Evolutionary conservation across 2,888 invertebrate genomes (phyloP).

Genomic region (Ophioninae sp.): DNA sequence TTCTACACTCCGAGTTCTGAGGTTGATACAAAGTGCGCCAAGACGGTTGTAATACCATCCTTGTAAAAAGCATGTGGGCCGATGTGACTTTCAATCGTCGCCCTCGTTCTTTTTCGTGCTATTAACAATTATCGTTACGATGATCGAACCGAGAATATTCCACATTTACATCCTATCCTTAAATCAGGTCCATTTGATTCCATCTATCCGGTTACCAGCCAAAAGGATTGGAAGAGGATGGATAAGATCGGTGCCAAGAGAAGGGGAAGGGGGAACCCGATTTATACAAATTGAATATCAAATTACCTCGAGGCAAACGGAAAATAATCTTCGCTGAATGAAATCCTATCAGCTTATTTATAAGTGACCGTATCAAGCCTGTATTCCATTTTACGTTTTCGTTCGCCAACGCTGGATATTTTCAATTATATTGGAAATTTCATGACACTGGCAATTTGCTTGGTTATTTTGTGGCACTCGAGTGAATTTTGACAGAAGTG

Average conservation of each 20-base stretch:
- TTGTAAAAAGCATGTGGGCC: constrained; percentile 19
- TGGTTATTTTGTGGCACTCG: neutral
- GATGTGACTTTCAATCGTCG: constrained; percentile 15
- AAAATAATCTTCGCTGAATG: neutral
- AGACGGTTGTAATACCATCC: constrained; percentile 43
- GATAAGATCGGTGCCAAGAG: too few species aligned
- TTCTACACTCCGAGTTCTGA: constrained; percentile 19
- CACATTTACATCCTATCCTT: constrained; percentile 19
- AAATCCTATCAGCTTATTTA: neutral
- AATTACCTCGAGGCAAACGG: neutral
- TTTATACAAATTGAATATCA: neutral
- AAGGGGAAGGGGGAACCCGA: neutral
- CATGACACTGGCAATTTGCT: neutral
- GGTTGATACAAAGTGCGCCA: constrained; percentile 27
- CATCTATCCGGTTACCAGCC: neutral
- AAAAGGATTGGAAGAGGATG: neutral
- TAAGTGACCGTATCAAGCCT: neutral
- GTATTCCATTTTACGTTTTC: neutral
- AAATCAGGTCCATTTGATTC: constrained; percentile 21
- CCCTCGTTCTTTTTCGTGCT: constrained; percentile 19
- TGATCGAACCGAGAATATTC: constrained; percentile 30
- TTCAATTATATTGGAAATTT: neutral
- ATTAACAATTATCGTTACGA: constrained; percentile 47
- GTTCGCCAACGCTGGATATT: neutral
- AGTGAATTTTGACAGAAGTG: neutral